Evolutionary conservation across 2,797 vertebrate species (phyloP).

Genomic region (Gallinago stenura): DNA sequence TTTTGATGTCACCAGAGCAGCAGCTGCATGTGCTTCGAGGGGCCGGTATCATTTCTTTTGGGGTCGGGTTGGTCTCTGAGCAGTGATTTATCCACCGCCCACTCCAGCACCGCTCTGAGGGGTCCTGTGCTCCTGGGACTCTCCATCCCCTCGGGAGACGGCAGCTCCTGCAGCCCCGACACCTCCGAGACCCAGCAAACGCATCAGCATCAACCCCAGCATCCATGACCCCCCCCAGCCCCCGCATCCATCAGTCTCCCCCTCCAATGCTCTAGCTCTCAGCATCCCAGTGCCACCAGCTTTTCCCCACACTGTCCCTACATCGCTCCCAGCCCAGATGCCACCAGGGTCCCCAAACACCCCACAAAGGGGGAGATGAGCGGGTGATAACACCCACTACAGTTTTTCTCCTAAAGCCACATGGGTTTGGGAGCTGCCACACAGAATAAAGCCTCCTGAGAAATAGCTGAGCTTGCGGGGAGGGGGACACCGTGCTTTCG

Average conservation of each 20-base stretch:
- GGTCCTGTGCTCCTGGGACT: accelerated
- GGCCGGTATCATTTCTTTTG: not conserved
- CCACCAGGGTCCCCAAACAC: not conserved
- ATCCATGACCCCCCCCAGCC: accelerated
- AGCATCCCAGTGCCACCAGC: not conserved
- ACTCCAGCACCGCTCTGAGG: accelerated
- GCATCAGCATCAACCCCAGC: accelerated
- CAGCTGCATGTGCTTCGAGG: constrained; percentile 68
- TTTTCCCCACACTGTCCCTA: not conserved
- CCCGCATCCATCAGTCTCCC: not conserved
- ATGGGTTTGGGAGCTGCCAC: not conserved
- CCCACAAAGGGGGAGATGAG: accelerated
- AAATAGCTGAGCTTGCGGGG: not conserved
- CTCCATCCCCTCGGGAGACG: not conserved
- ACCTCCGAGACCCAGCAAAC: not conserved
- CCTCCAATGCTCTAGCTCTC: accelerated
- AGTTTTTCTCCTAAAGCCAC: not conserved
- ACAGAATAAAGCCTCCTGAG: constrained; percentile 17
- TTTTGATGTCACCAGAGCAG: constrained; percentile 73
- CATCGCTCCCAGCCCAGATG: not conserved
- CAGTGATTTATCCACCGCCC: not conserved
- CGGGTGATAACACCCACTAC: accelerated
- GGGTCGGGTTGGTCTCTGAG: not conserved
- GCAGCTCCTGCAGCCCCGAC: accelerated
- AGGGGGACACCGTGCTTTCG: not conserved